Base-by-base conservation (phyloP, 2,888 invertebrate genomes). In the Cremastinae sp. region DNA sequence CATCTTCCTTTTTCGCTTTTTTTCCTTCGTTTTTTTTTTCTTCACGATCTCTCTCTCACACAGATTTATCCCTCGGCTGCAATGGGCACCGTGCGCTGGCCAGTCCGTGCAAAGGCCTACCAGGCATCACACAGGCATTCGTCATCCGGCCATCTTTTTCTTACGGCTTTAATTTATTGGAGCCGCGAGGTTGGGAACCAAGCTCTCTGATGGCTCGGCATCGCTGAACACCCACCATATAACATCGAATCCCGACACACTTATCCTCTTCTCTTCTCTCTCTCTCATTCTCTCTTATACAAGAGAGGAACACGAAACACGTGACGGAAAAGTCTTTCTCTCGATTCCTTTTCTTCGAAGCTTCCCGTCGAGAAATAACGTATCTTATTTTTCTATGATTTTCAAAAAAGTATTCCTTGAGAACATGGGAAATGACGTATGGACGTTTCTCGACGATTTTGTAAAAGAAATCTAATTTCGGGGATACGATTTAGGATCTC, bases 131-230 rank as follows among this genome's bases (percentile, higher is more conserved):
- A 28, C 43, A 85, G 85, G 85, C 87, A 87, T 87, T 87, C 86
- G 87, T 87, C 87, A 86, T 79, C 82, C 83, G 82, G 84, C 83
- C 84, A 86, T 87, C 84, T 87, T 87, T 87, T 87, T 85, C 86
- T 81, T 81, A 62, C 86, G 82, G 83, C 81, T 86, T 70, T 70
- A 87, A 87, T 87, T 87, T 87, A 87, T 87, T 87, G 86, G 86
- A 83, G 78, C 81, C 85, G 83, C 84, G 78, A 75, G 78, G 80
- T 69, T 75, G 76, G 72, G 76, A 74, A 78, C 70, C 61, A 70
- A 74, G 70, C 41, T 70, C 74, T 74, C 61, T 65, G 28, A 28
- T 28, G 55, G 77, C 77, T 66, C 45, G 69, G 68, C 64, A 74
- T 58, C 61, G 20, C 51, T 75, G 59, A 59, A 70, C 75, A 75